phyloP scores from a whole-genome alignment of 2,113 vertebrate genomes.

The Podilymbus podiceps region DNA sequence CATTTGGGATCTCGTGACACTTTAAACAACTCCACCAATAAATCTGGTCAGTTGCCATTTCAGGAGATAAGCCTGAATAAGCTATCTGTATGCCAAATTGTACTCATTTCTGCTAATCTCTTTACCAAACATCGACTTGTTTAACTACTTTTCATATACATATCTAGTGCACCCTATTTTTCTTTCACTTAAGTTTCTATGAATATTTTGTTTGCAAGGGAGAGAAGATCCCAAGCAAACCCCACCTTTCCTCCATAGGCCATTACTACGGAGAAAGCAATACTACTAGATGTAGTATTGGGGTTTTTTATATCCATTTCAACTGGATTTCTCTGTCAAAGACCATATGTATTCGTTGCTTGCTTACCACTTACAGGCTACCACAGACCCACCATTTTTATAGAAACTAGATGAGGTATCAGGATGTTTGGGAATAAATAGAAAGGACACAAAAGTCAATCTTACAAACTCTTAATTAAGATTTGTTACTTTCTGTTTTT shows the following conservation, averaged over 20 bases:
- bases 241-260: background rate
- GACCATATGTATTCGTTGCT: background rate
- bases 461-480: background rate
- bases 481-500: background rate
- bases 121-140: fast-evolving
- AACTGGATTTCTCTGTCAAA: background rate
- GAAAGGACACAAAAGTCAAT: background rate
- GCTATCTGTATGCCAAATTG: background rate
- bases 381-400: background rate
- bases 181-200: background rate
- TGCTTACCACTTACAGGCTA: background rate
- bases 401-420: background rate
- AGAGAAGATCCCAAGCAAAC: background rate
- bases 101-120: background rate
- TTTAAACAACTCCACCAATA: background rate
- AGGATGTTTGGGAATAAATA: background rate
- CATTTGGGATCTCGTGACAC: background rate
- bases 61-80: background rate
- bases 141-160: background rate
- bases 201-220: background rate
- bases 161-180: background rate
- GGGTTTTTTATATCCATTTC: background rate
- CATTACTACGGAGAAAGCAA: background rate
- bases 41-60: background rate
- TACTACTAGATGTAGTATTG: too few relatives aligned